Conservation (phyloP, 2,888 invertebrate species). For the Nephrotoma flavescens region DNA sequence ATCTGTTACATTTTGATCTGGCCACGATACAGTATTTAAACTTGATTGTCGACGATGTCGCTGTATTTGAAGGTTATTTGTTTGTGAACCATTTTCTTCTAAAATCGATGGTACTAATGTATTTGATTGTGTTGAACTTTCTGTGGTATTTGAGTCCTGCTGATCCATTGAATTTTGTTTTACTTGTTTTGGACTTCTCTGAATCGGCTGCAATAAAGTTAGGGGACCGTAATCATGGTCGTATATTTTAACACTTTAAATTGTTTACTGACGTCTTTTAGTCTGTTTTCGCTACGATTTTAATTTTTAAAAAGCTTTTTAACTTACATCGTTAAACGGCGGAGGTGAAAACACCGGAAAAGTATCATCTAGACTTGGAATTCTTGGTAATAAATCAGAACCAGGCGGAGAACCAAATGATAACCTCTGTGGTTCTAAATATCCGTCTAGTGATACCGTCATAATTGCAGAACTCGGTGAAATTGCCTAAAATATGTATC, state of each 20-base stretch:
- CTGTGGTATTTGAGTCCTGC: slow-evolving; percentile 5
- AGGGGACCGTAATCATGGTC: background rate
- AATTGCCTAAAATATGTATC: slow-evolving; percentile 35
- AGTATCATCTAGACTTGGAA: slow-evolving; percentile 61
- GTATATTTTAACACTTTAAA: background rate
- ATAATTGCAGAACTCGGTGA: slow-evolving; percentile 74
- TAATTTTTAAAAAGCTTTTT: background rate
- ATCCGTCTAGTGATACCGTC: slow-evolving; percentile 73
- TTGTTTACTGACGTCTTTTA: background rate
- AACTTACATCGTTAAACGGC: slow-evolving; percentile 33
- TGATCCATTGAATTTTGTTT: background rate
- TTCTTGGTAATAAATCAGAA: slow-evolving; percentile 52
- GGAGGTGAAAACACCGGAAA: slow-evolving; percentile 77
- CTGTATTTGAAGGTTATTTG: slow-evolving; percentile 9
- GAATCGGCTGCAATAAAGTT: background rate
- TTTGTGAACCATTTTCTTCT: background rate
- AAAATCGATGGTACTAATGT: background rate
- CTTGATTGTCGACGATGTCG: slow-evolving; percentile 29
- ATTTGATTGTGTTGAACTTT: slow-evolving; percentile 4
- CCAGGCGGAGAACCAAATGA: slow-evolving; percentile 66
- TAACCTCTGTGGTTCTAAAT: slow-evolving; percentile 68
- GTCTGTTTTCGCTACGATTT: background rate
- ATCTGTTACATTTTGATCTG: slow-evolving; percentile 21
- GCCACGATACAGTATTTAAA: slow-evolving; percentile 31
- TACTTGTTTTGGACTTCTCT: background rate